A percentile compares a stretch with the other conserved stretches of the same genome.
Conservation (phyloP, 2,888 invertebrate genomes). For the Capitulum mitella region DNA sequence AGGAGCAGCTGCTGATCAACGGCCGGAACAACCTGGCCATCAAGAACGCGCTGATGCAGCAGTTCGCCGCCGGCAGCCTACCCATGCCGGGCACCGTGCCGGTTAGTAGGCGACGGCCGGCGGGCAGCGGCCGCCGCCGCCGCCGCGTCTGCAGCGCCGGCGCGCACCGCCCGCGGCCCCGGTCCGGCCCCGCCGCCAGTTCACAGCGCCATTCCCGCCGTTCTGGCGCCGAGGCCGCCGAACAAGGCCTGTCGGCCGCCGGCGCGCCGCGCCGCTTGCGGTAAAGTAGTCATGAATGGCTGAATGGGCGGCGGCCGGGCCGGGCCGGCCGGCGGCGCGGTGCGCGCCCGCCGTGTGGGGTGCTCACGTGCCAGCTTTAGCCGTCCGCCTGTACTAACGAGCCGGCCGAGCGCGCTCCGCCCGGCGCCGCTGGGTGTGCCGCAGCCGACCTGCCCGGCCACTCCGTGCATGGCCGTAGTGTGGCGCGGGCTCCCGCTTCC, state of each 20-base stretch:
- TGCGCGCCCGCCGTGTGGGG: no score
- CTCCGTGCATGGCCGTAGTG: background rate
- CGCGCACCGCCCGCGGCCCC: background rate
- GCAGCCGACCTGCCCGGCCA: background rate
- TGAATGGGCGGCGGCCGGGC: no score
- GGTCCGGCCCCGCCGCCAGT: no score
- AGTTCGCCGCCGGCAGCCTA: slow-evolving; percentile 1
- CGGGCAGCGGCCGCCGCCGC: background rate
- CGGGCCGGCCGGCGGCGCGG: no score
- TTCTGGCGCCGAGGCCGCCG: no score
- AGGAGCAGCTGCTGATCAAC: slow-evolving; percentile 99
- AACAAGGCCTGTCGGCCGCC: no score
- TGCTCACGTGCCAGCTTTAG: background rate
- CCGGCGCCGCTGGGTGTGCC: background rate
- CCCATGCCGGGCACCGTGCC: slow-evolving; percentile 5
- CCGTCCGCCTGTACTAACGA: background rate
- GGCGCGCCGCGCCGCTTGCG: no score
- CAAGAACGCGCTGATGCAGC: slow-evolving; percentile 84
- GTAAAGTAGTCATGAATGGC: no score
- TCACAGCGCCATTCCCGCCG: no score
- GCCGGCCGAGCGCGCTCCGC: background rate
- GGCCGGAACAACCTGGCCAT: slow-evolving; percentile 98
- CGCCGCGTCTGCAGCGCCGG: no score
- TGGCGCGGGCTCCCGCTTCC: background rate
- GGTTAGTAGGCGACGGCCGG: background rate